Conservation (phyloP, 2,113 vertebrate species). For the Antennarius striatus region DNA sequence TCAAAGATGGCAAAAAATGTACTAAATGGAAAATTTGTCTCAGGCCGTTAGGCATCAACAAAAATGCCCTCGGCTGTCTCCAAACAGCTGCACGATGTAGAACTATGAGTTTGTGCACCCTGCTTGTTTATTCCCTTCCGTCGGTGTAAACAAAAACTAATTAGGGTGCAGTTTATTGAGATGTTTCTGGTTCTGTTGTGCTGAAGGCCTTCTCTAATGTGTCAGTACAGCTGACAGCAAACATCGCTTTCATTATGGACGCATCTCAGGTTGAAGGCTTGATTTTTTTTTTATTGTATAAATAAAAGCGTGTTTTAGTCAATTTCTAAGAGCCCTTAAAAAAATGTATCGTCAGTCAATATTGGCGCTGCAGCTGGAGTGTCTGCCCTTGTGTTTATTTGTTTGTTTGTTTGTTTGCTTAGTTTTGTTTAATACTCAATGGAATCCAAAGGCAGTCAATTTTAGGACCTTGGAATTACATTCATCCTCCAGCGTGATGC, state of each 20-base stretch:
- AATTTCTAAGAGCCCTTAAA: conserved; percentile 24
- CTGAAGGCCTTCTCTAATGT: not conserved
- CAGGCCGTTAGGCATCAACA: not conserved
- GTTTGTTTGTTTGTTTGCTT: not conserved
- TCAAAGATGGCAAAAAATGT: not conserved
- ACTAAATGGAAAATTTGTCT: not conserved
- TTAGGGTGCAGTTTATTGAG: conserved; percentile 18
- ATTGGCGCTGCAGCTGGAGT: conserved; percentile 22
- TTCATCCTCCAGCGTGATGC: not conserved
- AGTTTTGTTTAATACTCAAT: too few species aligned
- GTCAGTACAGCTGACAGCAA: conserved; percentile 41
- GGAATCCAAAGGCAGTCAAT: too few species aligned
- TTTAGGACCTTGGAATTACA: too few species aligned
- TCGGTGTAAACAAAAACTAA: not conserved
- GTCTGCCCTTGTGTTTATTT: not conserved
- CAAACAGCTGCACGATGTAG: conserved; percentile 10
- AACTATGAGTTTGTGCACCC: not conserved
- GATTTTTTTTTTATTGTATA: conserved; percentile 35
- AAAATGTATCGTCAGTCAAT: conserved; percentile 3
- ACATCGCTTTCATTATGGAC: conserved; percentile 39
- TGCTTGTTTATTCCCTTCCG: not conserved
- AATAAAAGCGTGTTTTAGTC: conserved; percentile 19
- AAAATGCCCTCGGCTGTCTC: conserved; percentile 1
- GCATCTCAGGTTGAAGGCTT: not conserved
- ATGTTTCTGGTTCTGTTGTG: not conserved